These are phyloP conservation scores for Tortricodes alternella DNA, from an alignment of 2,888 invertebrate genomes.

Conservation along the genomic window DNA sequence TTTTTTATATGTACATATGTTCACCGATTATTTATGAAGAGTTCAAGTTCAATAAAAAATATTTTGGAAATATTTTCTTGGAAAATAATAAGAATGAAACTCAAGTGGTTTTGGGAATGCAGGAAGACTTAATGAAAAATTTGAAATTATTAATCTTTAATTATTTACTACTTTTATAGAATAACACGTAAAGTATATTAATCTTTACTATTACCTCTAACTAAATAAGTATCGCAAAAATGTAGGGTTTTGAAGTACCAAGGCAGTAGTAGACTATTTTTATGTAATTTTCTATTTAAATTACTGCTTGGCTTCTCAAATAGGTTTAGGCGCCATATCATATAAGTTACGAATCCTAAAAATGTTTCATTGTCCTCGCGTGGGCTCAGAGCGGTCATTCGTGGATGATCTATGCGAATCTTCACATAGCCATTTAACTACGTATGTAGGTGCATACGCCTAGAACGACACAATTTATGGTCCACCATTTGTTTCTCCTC, in stretches of 20 bases:
- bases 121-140: background rate
- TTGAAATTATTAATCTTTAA: no score
- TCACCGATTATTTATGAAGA: conserved; percentile 4
- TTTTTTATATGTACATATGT: no score
- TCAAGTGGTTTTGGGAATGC: background rate
- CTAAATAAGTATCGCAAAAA: no score
- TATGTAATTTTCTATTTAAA: background rate
- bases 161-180: no score
- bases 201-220: no score
- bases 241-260: no score
- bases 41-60: background rate
- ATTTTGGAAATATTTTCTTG: background rate
- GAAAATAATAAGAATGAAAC: background rate
- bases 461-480: conserved; percentile 47
- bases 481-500: conserved; percentile 38
- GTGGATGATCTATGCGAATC: conserved; percentile 69
- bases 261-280: no score
- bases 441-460: conserved; percentile 55
- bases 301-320: no score
- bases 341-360: conserved; percentile 51
- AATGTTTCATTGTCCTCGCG: conserved; percentile 51
- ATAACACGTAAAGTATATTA: no score
- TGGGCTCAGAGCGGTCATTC: conserved; percentile 58
- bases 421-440: conserved; percentile 62
- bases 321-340: no score